A percentile compares a stretch with the other conserved stretches of the same genome.
Evolutionary conservation across 2,113 vertebrate species (phyloP).

Genomic region (Callionymus lyra): DNA sequence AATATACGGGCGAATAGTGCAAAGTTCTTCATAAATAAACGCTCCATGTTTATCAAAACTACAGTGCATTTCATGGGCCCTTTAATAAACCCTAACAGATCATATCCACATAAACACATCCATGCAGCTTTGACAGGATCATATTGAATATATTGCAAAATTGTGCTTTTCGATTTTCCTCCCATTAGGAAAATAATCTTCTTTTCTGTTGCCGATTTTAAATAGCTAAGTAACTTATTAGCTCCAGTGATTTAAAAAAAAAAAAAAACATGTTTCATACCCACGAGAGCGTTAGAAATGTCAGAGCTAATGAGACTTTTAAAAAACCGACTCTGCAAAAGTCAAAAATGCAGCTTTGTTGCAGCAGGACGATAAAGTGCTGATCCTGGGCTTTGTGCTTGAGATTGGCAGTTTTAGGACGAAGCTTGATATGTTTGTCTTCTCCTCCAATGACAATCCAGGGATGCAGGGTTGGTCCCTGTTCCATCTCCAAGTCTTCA

Average conservation of each 20-base stretch:
- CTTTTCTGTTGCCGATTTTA: no score
- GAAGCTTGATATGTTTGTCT: constrained; percentile 50
- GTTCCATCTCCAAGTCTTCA: background rate
- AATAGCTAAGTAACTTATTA: no score
- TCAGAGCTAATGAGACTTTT: constrained; percentile 13
- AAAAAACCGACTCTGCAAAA: constrained; percentile 40
- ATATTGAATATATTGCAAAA: constrained; percentile 35
- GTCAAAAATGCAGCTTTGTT: constrained; percentile 30
- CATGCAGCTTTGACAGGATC: constrained; percentile 28
- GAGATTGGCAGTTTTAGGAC: constrained; percentile 47
- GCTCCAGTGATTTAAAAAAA: no score
- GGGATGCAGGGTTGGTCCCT: constrained; percentile 15
- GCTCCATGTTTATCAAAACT: no score
- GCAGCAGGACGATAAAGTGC: constrained; percentile 5
- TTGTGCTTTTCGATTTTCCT: constrained; percentile 31
- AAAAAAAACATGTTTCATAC: background rate
- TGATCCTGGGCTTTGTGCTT: constrained; percentile 33
- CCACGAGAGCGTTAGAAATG: no score
- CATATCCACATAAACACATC: constrained; percentile 35
- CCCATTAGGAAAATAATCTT: no score
- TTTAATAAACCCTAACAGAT: background rate
- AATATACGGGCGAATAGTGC: no score
- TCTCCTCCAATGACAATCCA: constrained; percentile 21
- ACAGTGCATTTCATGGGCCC: no score
- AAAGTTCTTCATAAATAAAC: no score